Conservation (phyloP, 2,888 invertebrate genomes). For the Nephrotoma guestfalica region DNA sequence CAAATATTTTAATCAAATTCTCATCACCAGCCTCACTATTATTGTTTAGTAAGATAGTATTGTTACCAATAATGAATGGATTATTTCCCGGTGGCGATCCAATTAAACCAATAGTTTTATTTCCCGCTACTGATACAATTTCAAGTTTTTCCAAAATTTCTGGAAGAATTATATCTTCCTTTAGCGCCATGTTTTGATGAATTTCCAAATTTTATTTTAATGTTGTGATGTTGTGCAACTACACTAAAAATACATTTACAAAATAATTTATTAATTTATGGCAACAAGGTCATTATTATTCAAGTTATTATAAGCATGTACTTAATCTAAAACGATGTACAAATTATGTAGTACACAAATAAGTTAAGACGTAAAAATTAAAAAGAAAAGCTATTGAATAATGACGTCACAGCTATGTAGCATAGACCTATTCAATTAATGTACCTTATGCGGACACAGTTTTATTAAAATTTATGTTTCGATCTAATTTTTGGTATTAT, state of each 20-base stretch:
- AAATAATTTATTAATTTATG: neutral
- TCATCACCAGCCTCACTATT: neutral
- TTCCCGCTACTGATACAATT: slow-evolving; percentile 32
- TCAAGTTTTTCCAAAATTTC: slow-evolving; percentile 40
- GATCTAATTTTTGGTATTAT: neutral
- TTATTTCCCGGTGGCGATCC: neutral
- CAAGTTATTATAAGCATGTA: neutral
- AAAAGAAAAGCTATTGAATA: neutral
- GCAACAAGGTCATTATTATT: neutral
- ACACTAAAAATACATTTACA: neutral
- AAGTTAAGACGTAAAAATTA: neutral
- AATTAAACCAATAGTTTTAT: neutral
- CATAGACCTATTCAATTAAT: neutral
- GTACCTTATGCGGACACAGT: neutral
- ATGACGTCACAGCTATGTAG: neutral
- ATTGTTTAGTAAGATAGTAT: neutral
- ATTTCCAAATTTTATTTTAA: neutral
- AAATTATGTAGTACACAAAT: neutral
- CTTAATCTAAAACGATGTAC: neutral
- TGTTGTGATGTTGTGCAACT: neutral
- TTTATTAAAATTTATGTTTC: neutral
- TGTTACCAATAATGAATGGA: neutral
- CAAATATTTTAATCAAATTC: slow-evolving; percentile 10
- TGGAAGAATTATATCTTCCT: slow-evolving; percentile 22
- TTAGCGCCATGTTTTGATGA: neutral